Percentiles rank a stretch among this genome's conserved stretches.
These are phyloP conservation scores for Cacoxenus indagator DNA, from an alignment of 2,888 invertebrate species.

Conservation along the genomic window DNA sequence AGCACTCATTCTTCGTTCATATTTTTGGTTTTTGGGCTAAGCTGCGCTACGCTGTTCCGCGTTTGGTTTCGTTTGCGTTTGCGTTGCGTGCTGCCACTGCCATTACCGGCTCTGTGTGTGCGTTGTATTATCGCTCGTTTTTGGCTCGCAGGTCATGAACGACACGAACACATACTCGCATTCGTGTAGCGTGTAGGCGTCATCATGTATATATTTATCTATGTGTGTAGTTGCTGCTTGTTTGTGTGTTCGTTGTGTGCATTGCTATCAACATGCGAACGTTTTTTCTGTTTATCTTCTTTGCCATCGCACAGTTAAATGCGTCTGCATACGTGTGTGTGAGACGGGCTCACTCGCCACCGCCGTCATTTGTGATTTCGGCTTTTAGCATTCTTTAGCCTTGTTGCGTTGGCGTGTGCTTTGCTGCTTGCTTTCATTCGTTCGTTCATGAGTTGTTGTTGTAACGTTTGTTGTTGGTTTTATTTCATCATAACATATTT, in stretches of 20 bases:
- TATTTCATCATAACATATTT: background rate
- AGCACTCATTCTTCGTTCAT: background rate
- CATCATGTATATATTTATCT: background rate
- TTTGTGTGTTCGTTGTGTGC: background rate
- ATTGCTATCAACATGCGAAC: background rate
- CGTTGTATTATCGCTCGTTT: slow-evolving; percentile 12
- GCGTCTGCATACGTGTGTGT: background rate
- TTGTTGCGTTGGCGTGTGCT: slow-evolving; percentile 7
- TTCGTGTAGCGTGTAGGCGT: background rate
- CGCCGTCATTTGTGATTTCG: background rate
- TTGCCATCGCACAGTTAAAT: background rate
- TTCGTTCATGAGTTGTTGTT: background rate
- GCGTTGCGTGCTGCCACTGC: background rate
- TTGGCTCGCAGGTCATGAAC: slow-evolving; percentile 4
- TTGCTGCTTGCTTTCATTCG: background rate
- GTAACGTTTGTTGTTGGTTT: slow-evolving; percentile 11
- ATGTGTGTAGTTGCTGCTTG: background rate
- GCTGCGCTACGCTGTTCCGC: too few relatives aligned
- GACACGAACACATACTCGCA: background rate
- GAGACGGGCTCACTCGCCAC: background rate
- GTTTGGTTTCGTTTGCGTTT: background rate
- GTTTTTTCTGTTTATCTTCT: background rate
- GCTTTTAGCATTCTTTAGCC: background rate
- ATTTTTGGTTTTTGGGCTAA: too few relatives aligned
- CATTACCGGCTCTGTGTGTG: too few relatives aligned